phyloP scores from a whole-genome alignment of 1,140 invertebrate genomes.

The Pogonomyrmex californicus region DNA sequence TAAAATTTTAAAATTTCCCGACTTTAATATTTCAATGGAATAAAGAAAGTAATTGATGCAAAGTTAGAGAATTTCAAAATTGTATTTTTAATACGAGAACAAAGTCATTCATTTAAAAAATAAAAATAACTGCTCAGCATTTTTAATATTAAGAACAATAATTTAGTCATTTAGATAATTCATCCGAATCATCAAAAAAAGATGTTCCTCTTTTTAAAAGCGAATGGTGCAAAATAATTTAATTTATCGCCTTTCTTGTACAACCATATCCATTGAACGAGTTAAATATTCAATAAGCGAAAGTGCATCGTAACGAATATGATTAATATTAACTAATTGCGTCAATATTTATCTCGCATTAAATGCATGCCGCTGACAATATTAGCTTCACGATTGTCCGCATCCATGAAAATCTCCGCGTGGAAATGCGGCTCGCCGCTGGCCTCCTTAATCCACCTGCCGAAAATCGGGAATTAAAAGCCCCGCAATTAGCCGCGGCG shows the following conservation, averaged over 20 bases:
- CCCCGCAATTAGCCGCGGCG: not conserved
- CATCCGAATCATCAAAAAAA: not conserved
- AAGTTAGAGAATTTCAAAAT: too few relatives aligned
- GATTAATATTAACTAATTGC: constrained; percentile 50
- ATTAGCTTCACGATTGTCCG: constrained; percentile 14
- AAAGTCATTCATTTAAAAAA: too few relatives aligned
- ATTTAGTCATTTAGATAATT: not conserved
- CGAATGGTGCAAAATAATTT: not conserved
- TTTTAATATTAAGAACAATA: not conserved
- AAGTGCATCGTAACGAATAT: constrained; percentile 19
- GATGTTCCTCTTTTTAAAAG: not conserved
- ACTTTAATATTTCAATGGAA: too few relatives aligned
- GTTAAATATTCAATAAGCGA: constrained; percentile 44
- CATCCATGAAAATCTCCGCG: not conserved
- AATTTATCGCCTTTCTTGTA: not conserved
- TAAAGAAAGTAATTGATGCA: too few relatives aligned
- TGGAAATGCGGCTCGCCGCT: not conserved
- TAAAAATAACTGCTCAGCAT: too few relatives aligned
- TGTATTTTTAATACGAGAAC: too few relatives aligned
- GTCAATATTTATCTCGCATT: constrained; percentile 39
- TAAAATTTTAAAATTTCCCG: too few relatives aligned
- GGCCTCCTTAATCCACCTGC: constrained; percentile 20
- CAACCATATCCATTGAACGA: not conserved
- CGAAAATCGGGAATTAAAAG: not conserved
- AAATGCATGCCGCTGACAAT: not conserved